Base-by-base conservation (phyloP, 2,797 vertebrate genomes). In the Liasis olivaceus region DNA sequence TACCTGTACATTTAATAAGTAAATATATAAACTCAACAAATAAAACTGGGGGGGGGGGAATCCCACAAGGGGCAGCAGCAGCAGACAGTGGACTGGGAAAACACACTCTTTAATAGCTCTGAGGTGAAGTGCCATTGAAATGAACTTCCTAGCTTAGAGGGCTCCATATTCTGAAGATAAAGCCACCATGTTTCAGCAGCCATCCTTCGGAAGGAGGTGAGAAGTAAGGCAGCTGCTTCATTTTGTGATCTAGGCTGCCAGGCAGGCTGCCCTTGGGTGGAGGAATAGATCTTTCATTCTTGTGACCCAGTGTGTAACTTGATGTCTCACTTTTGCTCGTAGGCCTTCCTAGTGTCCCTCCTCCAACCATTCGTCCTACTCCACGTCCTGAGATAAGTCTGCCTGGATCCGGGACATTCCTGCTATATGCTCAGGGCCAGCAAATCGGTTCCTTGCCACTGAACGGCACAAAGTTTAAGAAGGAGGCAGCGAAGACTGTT, bases 361-460 rank as follows among this genome's bases (percentile, higher is more conserved):
- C 99, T 0, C 98, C 99, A 91, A 98, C 96, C 0, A 42, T 97
- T 24, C 98, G 47, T 2, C 99, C 99, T 0, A 85, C 98, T 2
- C 98, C 98, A 4, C 98, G 98, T 47, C 98, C 99, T 0, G 98
- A 98, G 0, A 98, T 99, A 95, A 98, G 98, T 4, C 98, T 98
- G 0, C 98, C 98, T 0, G 66, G 98, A 1, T 42, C 97, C 0
- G 99, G 98, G 24, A 97, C 98, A 26, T 98, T 98, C 1, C 97
- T 99, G 94, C 98, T 99, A 22, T 99, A 99, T 2, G 99, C 99
- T 62, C 99, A 99, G 97, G 99, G 99, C 1, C 99, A 99, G 97
- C 99, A 99, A 87, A 99, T 99, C 0, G 99, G 99, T 54, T 98
- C 98, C 64, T 96, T 99, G 81, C 99, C 99, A 3, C 98, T 99